phyloP scores from a whole-genome alignment of 2,888 invertebrate genomes.

The Ecdyonurus torrentis region DNA sequence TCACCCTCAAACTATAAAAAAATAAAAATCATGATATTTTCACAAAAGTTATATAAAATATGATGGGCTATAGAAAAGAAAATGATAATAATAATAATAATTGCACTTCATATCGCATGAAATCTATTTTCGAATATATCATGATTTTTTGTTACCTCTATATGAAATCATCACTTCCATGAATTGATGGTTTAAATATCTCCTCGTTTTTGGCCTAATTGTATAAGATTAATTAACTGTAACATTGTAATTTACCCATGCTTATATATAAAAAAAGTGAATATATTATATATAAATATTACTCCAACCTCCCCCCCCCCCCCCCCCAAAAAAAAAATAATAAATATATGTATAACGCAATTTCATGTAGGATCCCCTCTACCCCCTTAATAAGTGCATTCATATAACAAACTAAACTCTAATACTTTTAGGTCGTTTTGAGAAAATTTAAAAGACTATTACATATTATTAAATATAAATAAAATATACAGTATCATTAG shows the following conservation, averaged over 20 bases:
- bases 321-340: background rate
- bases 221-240: background rate
- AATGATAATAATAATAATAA: no score
- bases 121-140: background rate
- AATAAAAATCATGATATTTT: background rate
- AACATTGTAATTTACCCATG: background rate
- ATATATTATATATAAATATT: background rate
- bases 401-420: background rate
- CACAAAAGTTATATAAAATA: background rate
- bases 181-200: background rate
- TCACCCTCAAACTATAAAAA: background rate
- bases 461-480: conserved; percentile 10
- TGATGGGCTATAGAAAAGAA: background rate
- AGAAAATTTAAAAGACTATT: conserved; percentile 11
- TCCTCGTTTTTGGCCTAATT: background rate
- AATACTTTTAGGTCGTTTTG: conserved; percentile 6
- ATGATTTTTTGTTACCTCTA: background rate
- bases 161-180: background rate
- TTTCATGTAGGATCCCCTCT: background rate
- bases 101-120: background rate
- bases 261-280: no score
- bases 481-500: conserved; percentile 12
- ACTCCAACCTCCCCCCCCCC: no score
- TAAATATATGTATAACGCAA: no score
- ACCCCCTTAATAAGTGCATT: background rate